Conservation (phyloP, 2,888 invertebrate species). For the Argyra leucocephala region DNA sequence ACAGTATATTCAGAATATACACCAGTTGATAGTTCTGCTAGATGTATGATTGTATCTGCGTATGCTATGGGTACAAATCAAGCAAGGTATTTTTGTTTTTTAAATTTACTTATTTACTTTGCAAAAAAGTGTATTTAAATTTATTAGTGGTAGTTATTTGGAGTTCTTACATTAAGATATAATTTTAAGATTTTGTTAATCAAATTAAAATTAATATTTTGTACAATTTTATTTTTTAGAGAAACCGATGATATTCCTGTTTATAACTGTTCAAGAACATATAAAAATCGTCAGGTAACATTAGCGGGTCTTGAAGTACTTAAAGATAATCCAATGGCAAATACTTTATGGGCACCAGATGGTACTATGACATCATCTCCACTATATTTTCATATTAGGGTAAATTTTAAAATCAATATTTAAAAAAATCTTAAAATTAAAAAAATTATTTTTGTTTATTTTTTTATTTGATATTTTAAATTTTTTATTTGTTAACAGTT, state of each 20-base stretch:
- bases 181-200: background rate
- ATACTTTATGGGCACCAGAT: constrained; percentile 58
- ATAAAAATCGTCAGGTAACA: constrained; percentile 57
- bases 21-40: constrained; percentile 71
- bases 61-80: constrained; percentile 53
- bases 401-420: background rate
- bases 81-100: background rate
- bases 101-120: background rate
- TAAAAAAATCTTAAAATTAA: background rate
- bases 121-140: background rate
- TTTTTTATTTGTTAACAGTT: background rate
- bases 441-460: background rate
- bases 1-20: constrained; percentile 61
- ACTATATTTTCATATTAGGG: constrained; percentile 51
- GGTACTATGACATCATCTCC: constrained; percentile 52
- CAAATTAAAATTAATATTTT: background rate
- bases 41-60: constrained; percentile 57
- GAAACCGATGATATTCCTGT: constrained; percentile 49
- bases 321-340: constrained; percentile 55
- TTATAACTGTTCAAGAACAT: constrained; percentile 72
- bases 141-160: background rate
- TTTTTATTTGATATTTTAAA: background rate
- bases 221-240: background rate
- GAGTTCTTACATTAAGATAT: background rate
- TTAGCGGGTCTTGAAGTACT: constrained; percentile 47